Percentiles rank a stretch among this genome's conserved stretches.
Conservation (phyloP, 2,888 invertebrate species). For the Cheiracanthium punctorium region DNA sequence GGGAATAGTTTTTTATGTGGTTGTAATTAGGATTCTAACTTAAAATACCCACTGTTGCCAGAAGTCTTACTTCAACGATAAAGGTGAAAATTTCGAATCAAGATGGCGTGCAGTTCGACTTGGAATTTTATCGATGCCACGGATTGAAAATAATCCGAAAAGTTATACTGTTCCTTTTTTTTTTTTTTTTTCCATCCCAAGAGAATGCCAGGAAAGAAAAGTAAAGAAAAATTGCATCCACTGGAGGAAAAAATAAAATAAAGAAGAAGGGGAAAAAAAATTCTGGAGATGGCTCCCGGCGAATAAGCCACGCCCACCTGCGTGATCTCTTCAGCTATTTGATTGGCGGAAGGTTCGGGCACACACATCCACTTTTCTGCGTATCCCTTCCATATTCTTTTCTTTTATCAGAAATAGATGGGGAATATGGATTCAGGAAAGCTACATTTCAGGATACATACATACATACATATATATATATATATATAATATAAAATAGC, state of each 20-base stretch:
- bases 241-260: not conserved
- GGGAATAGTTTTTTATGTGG: too few species aligned
- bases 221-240: not conserved
- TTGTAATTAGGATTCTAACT: too few species aligned
- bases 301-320: not conserved
- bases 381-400: not conserved
- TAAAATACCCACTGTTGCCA: too few species aligned
- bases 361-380: not conserved
- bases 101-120: not conserved
- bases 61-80: too few species aligned
- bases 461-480: too few species aligned
- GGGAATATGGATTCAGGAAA: not conserved
- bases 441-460: too few species aligned
- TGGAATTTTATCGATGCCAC: not conserved
- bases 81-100: too few species aligned
- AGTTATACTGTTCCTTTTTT: not conserved
- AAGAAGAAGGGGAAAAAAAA: too few species aligned
- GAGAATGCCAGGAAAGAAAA: not conserved
- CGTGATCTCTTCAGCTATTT: not conserved
- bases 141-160: not conserved
- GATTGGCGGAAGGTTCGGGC: not conserved
- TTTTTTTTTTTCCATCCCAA: too few species aligned
- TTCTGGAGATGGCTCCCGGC: not conserved
- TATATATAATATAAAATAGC: too few species aligned
- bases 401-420: not conserved